Base-by-base conservation (phyloP, 2,888 invertebrate genomes). In the Cybosia mesomella region DNA sequence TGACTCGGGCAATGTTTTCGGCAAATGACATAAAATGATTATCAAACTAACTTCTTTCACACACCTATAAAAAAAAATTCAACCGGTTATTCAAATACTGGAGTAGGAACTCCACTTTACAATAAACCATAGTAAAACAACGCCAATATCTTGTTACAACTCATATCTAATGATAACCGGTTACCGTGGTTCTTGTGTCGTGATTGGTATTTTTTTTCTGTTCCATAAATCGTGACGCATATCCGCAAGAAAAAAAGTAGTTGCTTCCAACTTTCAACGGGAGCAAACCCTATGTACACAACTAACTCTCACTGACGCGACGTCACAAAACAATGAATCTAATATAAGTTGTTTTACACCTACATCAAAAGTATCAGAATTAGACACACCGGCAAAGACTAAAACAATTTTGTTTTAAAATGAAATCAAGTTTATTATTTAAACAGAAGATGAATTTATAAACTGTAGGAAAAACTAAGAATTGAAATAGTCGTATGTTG, bases 401-500 rank as follows among this genome's bases (percentile, higher is more conserved):
- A 77, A 80, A 83, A 83, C 75, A 79, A 81, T 80, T 75, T 84
- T 85, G 85, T 87, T 89, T 86, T 84, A 85, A 83, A 83, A 83
- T 82, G 77, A 86, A 86, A 85, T 84, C 83, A 82, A 84, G 81
- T 76, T 82, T 87, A 87, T 87, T 89, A 86, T 87, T 86, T 82
- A 84, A 86, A 89, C 83, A 81, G 69, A 74, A 77, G 71, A 82
- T 80, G 76, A 83, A 88, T 90, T 89, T 90, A 88, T 87, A 91
- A 90, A 90, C 85, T 83, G 81, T 79, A 81, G 81, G 85, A 91
- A 91, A 90, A 90, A 91, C 84, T 85, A 72, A 72, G 83, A 84
- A 88, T 89, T 76, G 85, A 86, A 90, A 89, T 84, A 86, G 84
- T 84, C 80, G 78, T 84, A 86, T 92, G 91, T 87, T 89, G 92